A percentile compares a stretch with the other conserved stretches of the same genome.
Evolutionary conservation across 2,797 vertebrate species (phyloP).

Genomic region (Gymnodraco acuticeps): DNA sequence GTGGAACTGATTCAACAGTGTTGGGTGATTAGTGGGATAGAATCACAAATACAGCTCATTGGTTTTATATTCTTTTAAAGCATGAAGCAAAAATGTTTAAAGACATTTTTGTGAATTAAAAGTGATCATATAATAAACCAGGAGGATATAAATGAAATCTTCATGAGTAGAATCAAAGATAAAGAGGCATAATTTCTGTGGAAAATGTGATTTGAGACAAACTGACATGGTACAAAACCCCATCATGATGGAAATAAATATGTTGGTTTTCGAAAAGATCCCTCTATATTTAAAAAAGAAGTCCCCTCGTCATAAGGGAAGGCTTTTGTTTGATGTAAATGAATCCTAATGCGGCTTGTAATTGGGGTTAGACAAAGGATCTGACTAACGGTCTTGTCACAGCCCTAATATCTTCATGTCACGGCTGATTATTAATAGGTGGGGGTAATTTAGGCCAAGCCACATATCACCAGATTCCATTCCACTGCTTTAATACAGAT

Average conservation of each 20-base stretch:
- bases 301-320: constrained; percentile 21
- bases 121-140: not conserved
- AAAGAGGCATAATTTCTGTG: constrained; percentile 4
- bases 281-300: constrained; percentile 39
- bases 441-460: constrained; percentile 64
- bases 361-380: constrained; percentile 82
- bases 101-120: not conserved
- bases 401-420: constrained; percentile 78
- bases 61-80: not conserved
- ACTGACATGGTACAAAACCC: constrained; percentile 8
- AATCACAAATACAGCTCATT: not conserved
- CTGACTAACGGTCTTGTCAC: constrained; percentile 77
- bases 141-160: constrained; percentile 14
- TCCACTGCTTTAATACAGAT: constrained; percentile 65
- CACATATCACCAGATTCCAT: constrained; percentile 59
- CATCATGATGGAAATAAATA: constrained; percentile 3
- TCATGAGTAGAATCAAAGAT: constrained; percentile 15
- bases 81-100: not conserved
- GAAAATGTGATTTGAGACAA: constrained; percentile 25
- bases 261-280: constrained; percentile 12
- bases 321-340: constrained; percentile 69
- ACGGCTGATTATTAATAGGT: constrained; percentile 80
- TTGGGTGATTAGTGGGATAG: not conserved
- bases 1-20: not conserved
- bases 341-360: constrained; percentile 77